phyloP scores from a whole-genome alignment of 2,113 vertebrate species.

The Macrotis lagotis region DNA sequence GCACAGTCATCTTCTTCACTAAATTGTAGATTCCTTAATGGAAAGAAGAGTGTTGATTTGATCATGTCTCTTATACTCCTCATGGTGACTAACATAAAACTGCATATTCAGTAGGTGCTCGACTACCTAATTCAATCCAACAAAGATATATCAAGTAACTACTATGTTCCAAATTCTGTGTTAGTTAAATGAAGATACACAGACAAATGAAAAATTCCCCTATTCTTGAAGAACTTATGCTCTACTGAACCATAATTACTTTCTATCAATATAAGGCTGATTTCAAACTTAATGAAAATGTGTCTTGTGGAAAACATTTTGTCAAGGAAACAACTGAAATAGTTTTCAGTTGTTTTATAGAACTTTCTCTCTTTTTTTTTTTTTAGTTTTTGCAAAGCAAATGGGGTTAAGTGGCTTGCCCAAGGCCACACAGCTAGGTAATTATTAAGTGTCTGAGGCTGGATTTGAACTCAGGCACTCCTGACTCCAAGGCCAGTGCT shows the following conservation, averaged over 20 bases:
- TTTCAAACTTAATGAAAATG: not conserved
- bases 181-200: not conserved
- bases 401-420: too few species aligned
- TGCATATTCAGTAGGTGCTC: not conserved
- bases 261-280: not conserved
- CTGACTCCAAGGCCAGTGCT: too few species aligned
- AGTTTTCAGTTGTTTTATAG: conserved; percentile 19
- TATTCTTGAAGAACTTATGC: not conserved
- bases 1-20: not conserved
- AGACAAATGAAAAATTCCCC: not conserved
- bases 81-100: not conserved
- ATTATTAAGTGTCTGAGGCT: too few species aligned
- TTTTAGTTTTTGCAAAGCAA: too few species aligned
- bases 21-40: not conserved
- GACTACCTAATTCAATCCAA: not conserved
- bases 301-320: not conserved
- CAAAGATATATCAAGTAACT: not conserved
- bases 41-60: not conserved
- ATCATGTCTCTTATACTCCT: conserved; percentile 1
- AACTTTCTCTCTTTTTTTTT: too few species aligned
- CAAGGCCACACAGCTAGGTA: too few species aligned
- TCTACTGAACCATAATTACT: conserved; percentile 35
- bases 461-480: too few species aligned
- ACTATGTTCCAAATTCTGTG: not conserved
- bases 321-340: not conserved